These are phyloP conservation scores for Alfaro cultratus DNA, from an alignment of 2,797 vertebrate genomes.

Conservation along the genomic window DNA sequence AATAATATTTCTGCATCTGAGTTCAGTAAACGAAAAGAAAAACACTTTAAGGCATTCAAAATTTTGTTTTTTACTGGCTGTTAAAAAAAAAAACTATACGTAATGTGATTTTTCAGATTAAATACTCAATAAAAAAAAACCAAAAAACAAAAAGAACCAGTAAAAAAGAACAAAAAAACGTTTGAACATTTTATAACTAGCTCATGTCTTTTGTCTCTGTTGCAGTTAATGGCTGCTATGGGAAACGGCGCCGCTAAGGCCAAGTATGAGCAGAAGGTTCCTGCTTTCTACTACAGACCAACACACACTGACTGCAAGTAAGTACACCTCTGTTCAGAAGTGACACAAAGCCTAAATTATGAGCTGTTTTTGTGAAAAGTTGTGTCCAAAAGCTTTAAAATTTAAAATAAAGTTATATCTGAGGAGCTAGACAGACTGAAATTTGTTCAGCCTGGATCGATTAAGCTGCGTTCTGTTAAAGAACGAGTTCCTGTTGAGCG, in stretches of 20 bases:
- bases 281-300: conserved; percentile 95
- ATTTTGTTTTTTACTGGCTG: background rate
- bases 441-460: background rate
- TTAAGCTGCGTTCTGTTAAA: background rate
- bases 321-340: conserved; percentile 59
- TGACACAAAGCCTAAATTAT: background rate
- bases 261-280: conserved; percentile 92
- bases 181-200: background rate
- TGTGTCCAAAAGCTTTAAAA: background rate
- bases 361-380: background rate
- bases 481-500: background rate
- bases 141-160: background rate
- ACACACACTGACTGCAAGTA: conserved; percentile 93
- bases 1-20: background rate
- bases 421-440: background rate
- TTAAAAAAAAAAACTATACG: background rate
- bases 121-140: background rate
- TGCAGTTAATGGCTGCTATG: conserved; percentile 88
- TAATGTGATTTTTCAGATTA: background rate
- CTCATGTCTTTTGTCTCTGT: conserved; percentile 30
- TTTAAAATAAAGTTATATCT: background rate
- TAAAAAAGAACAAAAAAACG: background rate
- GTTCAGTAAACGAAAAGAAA: background rate
- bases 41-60: background rate
- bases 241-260: conserved; percentile 89